Evolutionary conservation across 1,140 invertebrate genomes (phyloP).

Genomic region (Cephus cinctus): DNA sequence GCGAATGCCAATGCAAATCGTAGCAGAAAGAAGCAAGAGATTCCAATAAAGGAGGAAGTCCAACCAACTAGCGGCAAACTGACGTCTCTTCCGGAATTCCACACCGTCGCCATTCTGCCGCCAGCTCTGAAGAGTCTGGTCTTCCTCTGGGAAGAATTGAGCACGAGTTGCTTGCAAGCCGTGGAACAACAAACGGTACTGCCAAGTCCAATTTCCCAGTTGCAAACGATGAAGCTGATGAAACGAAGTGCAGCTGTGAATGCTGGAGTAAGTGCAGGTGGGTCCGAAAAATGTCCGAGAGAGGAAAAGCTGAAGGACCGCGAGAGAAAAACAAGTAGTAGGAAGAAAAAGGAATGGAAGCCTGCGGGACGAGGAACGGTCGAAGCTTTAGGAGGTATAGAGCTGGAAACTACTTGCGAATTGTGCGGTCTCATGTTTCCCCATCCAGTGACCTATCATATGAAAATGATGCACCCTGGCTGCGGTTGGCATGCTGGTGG

Average conservation of each 20-base stretch:
- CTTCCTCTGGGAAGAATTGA: slow-evolving; percentile 88
- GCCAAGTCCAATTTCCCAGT: slow-evolving; percentile 52
- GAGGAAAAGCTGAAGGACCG: slow-evolving; percentile 56
- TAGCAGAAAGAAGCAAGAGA: slow-evolving; percentile 58
- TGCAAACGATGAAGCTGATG: slow-evolving; percentile 47
- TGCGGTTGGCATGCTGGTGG: slow-evolving; percentile 84
- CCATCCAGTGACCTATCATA: slow-evolving; percentile 87
- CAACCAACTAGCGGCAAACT: slow-evolving; percentile 35
- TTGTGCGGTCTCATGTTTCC: slow-evolving; percentile 79
- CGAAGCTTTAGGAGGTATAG: slow-evolving; percentile 32
- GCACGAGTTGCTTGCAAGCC: slow-evolving; percentile 66
- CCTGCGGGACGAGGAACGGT: slow-evolving; percentile 32
- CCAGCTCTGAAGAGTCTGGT: slow-evolving; percentile 82
- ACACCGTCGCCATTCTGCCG: slow-evolving; percentile 74
- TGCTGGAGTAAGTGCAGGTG: no score
- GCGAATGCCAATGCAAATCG: slow-evolving; percentile 71
- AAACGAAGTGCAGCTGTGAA: slow-evolving; percentile 34
- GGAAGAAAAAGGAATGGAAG: slow-evolving; percentile 63
- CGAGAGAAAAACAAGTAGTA: slow-evolving; percentile 56
- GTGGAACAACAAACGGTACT: slow-evolving; percentile 61
- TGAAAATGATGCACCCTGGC: slow-evolving; percentile 85
- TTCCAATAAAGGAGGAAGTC: slow-evolving; percentile 62
- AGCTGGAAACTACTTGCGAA: slow-evolving; percentile 75
- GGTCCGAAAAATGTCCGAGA: slow-evolving; percentile 41
- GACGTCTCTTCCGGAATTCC: slow-evolving; percentile 47